Evolutionary conservation across 2,797 vertebrate genomes (phyloP), one percentile per base, ranked within the genome.

Genomic region (Acropternis orthonyx): DNA sequence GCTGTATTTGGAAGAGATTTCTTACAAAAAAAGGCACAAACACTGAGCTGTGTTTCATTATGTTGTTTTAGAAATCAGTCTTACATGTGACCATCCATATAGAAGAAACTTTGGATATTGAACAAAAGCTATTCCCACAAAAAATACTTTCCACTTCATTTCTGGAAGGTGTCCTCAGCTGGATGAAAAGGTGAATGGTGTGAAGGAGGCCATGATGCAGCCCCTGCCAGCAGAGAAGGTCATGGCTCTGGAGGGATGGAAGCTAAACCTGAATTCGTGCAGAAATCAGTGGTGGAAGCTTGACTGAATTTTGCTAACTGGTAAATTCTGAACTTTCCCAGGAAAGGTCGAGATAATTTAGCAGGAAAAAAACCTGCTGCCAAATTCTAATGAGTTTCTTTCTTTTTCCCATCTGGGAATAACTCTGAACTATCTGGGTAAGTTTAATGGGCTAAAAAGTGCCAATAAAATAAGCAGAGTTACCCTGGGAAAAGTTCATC

Each of bases 321-420:
- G 34, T 8, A 88, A 55, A 92, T 79, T 61, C 23, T 88, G 69
- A 84, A 58, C 37, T 84, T 81, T 78, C 37, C 26, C 24, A 12
- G 27, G 48, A 90, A 95, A 95, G 76, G 80, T 65, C 76, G 94
- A 69, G 51, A 56, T n/a, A 59, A 69, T 86, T 93, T 79, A 73
- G 12, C 44, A 89, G 75, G 6, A n/a, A 78, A 77, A 79, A 43
- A 66, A 14, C 4, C 34, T 95, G 7, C 44, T 93, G 63, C 59
- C 85, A 92, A 84, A 74, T 52, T 37, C 43, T 67, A 15, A 71
- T 8, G 5, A 59, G n/a, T 54, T 75, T 24, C 69, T 83, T 84
- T 72, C 61, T 78, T 93, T 85, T 83, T 10, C 69, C 28, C 30
- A 34, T 55, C 39, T 75, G 58, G 58, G 69, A 92, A 89, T 89